Base-by-base conservation (phyloP, 2,113 vertebrate genomes). In the Lipophrys pholis region DNA sequence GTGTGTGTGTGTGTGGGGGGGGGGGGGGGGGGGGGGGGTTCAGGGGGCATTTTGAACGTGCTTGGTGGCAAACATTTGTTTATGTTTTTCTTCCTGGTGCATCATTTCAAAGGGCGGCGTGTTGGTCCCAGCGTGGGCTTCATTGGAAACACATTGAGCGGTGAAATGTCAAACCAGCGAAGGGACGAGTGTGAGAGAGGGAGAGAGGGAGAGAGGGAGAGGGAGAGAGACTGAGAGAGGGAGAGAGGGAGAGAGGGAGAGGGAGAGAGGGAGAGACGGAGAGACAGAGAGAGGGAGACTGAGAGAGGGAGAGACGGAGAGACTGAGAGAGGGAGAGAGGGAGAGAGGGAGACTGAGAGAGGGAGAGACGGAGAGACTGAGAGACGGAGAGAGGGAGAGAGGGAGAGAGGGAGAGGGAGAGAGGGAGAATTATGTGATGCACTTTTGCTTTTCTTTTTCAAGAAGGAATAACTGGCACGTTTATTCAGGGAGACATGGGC, bases 11-110 rank as follows among this genome's bases (percentile, higher is more conserved):
- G 6, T 46, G 78, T 58, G 74, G 69, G 43, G 78, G 75, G 61
- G 1, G 51, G 50, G 8, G 16, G 38, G 30, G 4, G 35, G 8
- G 43, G 60, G 81, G 74, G 55, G 17, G 7, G 68, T 78, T 60
- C 6, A 70, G 65, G 66, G 60, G 21, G 21, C 21, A 30, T 30
- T 68, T 76, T 78, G 83, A 93, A 90, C 91, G 88, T 90, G 91
- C 92, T 92, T 91, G 90, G 93, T 93, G 93, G 91, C 88, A 84
- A 91, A 92, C 91, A 91, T 92, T 93, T 94, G 90, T 93, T 91
- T 90, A 81, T 90, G 89, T 92, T 92, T 92, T 92, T 77, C 80
- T 30, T 69, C 73, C 83, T 84, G 76, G 89, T 89, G 89, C 86
- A 87, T 89, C 48, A 56, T 91, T 93, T 93, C 90, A 93, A 93